Conservation (phyloP, 2,113 vertebrate species). For the Castor canadensis region DNA sequence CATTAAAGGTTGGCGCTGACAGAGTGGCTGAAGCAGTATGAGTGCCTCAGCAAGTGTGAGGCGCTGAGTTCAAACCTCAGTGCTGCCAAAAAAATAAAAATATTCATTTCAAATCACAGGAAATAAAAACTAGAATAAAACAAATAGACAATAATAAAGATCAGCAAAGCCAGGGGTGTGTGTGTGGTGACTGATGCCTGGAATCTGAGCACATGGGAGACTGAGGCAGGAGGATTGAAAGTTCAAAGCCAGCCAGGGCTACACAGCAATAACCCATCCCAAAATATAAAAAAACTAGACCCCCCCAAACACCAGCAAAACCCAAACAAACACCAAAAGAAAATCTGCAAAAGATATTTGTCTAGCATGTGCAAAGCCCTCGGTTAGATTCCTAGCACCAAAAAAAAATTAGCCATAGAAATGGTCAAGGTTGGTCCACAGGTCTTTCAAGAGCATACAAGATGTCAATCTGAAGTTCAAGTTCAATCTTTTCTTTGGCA, state of each 20-base stretch:
- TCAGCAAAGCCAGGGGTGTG: neutral
- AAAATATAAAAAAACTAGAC: neutral
- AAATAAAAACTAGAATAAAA: too few relatives aligned
- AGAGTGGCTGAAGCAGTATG: too few relatives aligned
- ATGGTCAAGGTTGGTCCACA: neutral
- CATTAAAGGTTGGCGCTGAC: too few relatives aligned
- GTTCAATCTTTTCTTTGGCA: neutral
- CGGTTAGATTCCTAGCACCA: too few relatives aligned
- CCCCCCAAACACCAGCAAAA: neutral
- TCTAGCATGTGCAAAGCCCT: too few relatives aligned
- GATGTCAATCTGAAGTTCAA: neutral
- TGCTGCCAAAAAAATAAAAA: too few relatives aligned
- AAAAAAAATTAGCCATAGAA: neutral
- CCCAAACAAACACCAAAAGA: too few relatives aligned
- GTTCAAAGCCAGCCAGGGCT: neutral
- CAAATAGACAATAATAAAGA: too few relatives aligned
- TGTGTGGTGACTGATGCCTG: neutral
- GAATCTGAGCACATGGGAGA: neutral
- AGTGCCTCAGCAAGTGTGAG: too few relatives aligned
- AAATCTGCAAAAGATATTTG: too few relatives aligned
- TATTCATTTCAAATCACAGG: too few relatives aligned
- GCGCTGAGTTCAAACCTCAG: too few relatives aligned
- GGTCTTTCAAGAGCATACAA: neutral
- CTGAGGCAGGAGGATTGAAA: neutral
- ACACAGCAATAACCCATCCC: neutral